phyloP scores from a whole-genome alignment of 2,888 invertebrate species.

The Agrochola litura region DNA sequence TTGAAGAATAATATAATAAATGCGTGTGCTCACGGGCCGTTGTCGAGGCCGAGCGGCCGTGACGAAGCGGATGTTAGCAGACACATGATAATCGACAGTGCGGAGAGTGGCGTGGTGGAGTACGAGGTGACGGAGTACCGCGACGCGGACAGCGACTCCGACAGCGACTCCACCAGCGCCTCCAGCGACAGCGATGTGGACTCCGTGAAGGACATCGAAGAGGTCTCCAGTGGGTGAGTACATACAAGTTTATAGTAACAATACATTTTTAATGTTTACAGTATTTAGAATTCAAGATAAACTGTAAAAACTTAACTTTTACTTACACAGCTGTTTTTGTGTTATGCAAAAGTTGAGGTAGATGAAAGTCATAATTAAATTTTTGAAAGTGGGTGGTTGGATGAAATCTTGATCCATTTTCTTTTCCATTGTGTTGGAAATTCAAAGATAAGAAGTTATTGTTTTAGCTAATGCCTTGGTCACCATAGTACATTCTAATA shows the following conservation, averaged over 20 bases:
- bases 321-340: conserved; percentile 17
- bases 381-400: conserved; percentile 20
- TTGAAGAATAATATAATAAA: conserved; percentile 89
- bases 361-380: not conserved
- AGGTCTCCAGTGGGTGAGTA: conserved; percentile 84
- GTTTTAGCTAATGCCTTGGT: not conserved
- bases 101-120: conserved; percentile 84
- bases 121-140: conserved; percentile 87
- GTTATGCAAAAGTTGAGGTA: not conserved
- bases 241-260: not conserved
- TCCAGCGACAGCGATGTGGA: conserved; percentile 86
- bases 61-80: conserved; percentile 81
- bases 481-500: not conserved
- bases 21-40: conserved; percentile 87
- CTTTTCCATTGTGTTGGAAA: not conserved
- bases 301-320: not conserved
- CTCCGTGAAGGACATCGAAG: conserved; percentile 86
- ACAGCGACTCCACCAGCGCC: conserved; percentile 78
- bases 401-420: conserved; percentile 10
- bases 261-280: conserved; percentile 8
- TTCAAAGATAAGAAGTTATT: conserved; percentile 22
- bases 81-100: conserved; percentile 87
- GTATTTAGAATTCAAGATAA: not conserved
- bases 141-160: conserved; percentile 81
- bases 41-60: conserved; percentile 74